A percentile compares a stretch with the other conserved stretches of the same genome.
phyloP scores from a whole-genome alignment of 2,888 invertebrate genomes.

The Tenthredo distinguenda region DNA sequence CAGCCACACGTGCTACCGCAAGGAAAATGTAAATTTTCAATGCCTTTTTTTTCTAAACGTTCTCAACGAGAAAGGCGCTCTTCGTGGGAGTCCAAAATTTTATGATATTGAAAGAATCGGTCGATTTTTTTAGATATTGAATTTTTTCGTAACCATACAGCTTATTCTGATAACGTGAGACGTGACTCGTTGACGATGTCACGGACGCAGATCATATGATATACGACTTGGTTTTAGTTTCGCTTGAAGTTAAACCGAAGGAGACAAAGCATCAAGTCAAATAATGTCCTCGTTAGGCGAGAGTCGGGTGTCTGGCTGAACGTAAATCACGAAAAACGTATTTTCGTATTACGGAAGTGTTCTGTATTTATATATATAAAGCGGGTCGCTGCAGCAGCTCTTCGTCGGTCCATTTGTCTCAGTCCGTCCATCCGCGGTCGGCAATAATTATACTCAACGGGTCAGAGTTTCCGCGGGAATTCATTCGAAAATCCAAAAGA shows the following conservation, averaged over 20 bases:
- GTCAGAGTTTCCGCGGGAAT: not conserved
- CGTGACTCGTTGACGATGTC: not conserved
- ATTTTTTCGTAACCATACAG: no score
- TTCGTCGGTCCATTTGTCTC: not conserved
- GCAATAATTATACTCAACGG: constrained; percentile 5
- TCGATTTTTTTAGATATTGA: not conserved
- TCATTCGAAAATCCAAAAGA: not conserved
- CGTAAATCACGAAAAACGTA: constrained; percentile 60
- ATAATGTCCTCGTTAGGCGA: constrained; percentile 48
- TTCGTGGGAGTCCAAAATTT: not conserved
- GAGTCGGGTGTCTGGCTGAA: constrained; percentile 17
- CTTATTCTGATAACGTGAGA: not conserved
- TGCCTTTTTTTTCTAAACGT: not conserved
- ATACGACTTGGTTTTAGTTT: not conserved
- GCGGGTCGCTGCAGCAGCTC: constrained; percentile 52
- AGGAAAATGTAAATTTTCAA: not conserved
- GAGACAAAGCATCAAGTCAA: not conserved
- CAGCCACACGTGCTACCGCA: not conserved
- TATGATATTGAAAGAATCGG: not conserved
- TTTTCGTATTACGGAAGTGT: constrained; percentile 75
- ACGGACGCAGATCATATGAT: not conserved
- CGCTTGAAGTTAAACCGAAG: not conserved
- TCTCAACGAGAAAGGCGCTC: not conserved
- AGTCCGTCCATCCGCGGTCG: constrained; percentile 22
- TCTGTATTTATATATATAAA: constrained; percentile 69